Evolutionary conservation across 2,113 vertebrate species (phyloP).

Genomic region (Anguilla rostrata): DNA sequence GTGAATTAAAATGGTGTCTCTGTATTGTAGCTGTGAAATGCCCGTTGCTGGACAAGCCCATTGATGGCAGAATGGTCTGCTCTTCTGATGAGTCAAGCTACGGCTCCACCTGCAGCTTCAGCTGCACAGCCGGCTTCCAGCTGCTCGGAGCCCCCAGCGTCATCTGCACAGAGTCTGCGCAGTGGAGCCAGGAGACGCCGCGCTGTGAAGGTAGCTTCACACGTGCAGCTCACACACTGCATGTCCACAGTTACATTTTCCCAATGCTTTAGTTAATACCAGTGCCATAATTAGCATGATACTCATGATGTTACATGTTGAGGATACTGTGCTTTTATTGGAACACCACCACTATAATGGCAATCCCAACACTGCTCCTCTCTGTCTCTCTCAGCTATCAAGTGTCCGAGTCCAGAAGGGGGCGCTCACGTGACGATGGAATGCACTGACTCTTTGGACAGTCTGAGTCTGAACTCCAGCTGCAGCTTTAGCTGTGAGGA

Average conservation of each 20-base stretch:
- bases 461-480: constrained; percentile 16
- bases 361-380: not conserved
- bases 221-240: not conserved
- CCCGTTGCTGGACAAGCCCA: constrained; percentile 31
- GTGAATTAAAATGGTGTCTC: not conserved
- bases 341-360: not conserved
- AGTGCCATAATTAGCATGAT: too few relatives aligned
- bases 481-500: constrained; percentile 58
- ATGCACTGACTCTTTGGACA: constrained; percentile 40
- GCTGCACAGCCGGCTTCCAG: constrained; percentile 64
- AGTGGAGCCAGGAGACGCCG: constrained; percentile 67
- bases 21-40: constrained; percentile 55
- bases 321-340: not conserved
- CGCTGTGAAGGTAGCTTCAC: constrained; percentile 69
- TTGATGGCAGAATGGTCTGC: constrained; percentile 63
- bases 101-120: constrained; percentile 70
- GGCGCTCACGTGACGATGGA: constrained; percentile 25
- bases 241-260: too few relatives aligned
- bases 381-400: constrained; percentile 43
- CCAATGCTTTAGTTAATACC: too few relatives aligned
- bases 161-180: constrained; percentile 59
- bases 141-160: constrained; percentile 56
- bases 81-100: constrained; percentile 59
- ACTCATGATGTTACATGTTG: too few relatives aligned
- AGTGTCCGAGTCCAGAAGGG: constrained; percentile 45